Conservation (phyloP, 2,797 vertebrate genomes). For the Perodicticus potto region DNA sequence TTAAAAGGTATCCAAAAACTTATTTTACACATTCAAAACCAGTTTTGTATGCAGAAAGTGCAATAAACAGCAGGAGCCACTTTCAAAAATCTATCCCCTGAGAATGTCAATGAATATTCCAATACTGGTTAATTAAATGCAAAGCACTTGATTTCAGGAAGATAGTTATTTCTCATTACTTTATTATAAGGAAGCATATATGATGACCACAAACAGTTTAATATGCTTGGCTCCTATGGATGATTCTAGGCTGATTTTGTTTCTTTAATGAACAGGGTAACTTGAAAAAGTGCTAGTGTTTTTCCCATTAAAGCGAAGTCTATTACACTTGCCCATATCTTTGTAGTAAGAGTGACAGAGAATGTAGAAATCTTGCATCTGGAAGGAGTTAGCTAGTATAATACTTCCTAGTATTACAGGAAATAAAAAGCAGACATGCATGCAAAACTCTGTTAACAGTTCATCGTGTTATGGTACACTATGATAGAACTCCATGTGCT, state of each 20-base stretch:
- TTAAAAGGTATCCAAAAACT: conserved; percentile 65
- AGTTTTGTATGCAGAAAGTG: conserved; percentile 46
- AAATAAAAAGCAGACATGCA: conserved; percentile 51
- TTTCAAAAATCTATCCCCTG: conserved; percentile 59
- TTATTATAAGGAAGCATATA: background rate
- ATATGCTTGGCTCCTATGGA: background rate
- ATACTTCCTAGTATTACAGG: conserved; percentile 50
- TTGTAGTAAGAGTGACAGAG: conserved; percentile 16
- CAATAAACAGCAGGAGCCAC: background rate
- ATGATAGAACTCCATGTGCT: conserved; percentile 46
- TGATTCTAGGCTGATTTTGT: conserved; percentile 16
- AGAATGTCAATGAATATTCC: conserved; percentile 41
- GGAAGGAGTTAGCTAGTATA: conserved; percentile 38
- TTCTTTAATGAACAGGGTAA: conserved; percentile 50
- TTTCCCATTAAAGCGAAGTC: conserved; percentile 34
- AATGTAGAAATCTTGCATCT: conserved; percentile 48
- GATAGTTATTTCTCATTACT: conserved; percentile 45
- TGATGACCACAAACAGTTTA: background rate
- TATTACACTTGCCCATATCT: background rate
- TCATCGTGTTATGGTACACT: conserved; percentile 56
- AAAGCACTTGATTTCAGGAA: conserved; percentile 34
- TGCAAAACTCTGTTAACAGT: conserved; percentile 71
- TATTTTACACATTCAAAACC: conserved; percentile 66
- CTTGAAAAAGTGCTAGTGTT: conserved; percentile 14
- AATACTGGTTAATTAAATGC: conserved; percentile 66